Base-by-base conservation (phyloP, 2,113 vertebrate species). In the Empidonax alnorum region DNA sequence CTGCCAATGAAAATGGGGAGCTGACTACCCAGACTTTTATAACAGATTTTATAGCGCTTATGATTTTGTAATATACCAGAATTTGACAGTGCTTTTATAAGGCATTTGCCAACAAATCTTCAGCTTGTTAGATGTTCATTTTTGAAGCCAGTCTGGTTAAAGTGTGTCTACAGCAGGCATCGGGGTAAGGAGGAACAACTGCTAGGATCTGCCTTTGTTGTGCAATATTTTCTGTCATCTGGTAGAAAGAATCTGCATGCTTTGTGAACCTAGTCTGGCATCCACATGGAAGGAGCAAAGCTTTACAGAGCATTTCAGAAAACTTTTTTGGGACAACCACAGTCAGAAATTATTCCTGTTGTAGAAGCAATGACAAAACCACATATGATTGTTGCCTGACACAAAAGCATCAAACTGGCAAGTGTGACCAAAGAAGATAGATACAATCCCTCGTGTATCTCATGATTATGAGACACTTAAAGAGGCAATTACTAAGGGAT, bases 131-230 rank as follows among this genome's bases (percentile, higher is more conserved):
- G 55, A 80, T 14, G 22, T 28, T 88, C 1, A 11, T 68, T 83
- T 83, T 41, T 77, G 28, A 83, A 95, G 83, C 19, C 17, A 30
- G 44, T 79, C 61, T 97, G 44, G 67, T 79, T 85, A 76, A 72
- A 83, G 46, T 52, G n/a, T 33, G 63, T 37, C 67, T 75, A 12
- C 30, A 84, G 28, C 78, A 73, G 67, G n/a, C 67, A 73, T 7
- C 2, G 3, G 82, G 28, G 27, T 58, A n/a, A 87, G 47, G 42
- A 90, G 24, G 30, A 96, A 86, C 90, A 92, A 66, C 82, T 92
- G 85, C 67, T 86, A 66, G 37, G 67, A 86, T 49, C 27, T 90
- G 84, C 53, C 58, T 91, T 72, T 50, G 49, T 72, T 55, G 42
- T 63, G 78, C 66, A 72, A 4, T 37, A 37, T 61, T 90, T 84